These are phyloP conservation scores for Drosophila borealis DNA, from an alignment of 2,888 invertebrate species.

Conservation along the genomic window DNA sequence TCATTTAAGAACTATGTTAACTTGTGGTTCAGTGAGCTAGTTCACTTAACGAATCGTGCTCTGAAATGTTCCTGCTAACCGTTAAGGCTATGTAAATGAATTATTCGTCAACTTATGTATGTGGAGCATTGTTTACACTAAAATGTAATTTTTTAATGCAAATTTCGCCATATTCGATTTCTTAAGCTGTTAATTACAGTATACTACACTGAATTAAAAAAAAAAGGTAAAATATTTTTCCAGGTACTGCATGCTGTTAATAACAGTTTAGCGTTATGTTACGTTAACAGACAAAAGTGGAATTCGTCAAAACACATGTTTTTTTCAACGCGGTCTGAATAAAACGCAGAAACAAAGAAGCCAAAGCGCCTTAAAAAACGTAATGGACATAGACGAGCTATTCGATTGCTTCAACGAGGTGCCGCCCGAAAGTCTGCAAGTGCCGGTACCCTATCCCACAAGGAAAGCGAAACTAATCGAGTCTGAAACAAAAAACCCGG, in stretches of 20 bases:
- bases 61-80: background rate
- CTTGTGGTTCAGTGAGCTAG: background rate
- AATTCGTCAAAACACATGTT: slow-evolving; percentile 29
- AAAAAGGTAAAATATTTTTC: background rate
- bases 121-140: background rate
- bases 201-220: background rate
- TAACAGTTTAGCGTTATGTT: slow-evolving; percentile 1
- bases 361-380: background rate
- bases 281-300: background rate
- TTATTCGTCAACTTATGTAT: background rate
- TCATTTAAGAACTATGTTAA: background rate
- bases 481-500: slow-evolving; percentile 2
- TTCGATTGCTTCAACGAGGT: slow-evolving; percentile 84
- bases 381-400: slow-evolving; percentile 83
- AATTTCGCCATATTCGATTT: background rate
- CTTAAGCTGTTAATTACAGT: background rate
- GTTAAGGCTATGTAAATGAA: background rate
- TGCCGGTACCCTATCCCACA: slow-evolving; percentile 13
- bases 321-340: slow-evolving; percentile 3
- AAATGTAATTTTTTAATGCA: too few species aligned
- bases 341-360: background rate
- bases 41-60: background rate
- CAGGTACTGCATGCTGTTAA: background rate
- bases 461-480: slow-evolving; percentile 5
- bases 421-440: slow-evolving; percentile 36